These are phyloP conservation scores for Mirza zaza DNA, from an alignment of 2,113 vertebrate species.

Conservation along the genomic window DNA sequence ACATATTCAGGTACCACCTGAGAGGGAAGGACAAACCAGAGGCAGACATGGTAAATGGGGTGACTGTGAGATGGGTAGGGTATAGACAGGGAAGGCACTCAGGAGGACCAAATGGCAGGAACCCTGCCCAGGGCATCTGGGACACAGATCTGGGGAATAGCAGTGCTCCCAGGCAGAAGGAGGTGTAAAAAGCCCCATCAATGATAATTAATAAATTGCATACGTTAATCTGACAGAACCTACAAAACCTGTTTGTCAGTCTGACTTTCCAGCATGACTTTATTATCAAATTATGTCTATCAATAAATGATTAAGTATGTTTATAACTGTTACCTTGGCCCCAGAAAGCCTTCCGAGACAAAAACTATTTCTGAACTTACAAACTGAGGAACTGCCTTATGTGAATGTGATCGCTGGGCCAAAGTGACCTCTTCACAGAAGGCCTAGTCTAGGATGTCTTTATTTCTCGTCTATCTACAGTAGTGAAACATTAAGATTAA, in stretches of 20 bases:
- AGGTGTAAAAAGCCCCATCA: background rate
- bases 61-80: too few relatives aligned
- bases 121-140: background rate
- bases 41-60: background rate
- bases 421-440: background rate
- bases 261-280: background rate
- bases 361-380: conserved; percentile 20
- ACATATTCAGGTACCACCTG: background rate
- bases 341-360: background rate
- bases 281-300: background rate
- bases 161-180: background rate
- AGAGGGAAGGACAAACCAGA: background rate
- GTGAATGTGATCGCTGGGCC: background rate
- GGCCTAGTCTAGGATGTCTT: background rate
- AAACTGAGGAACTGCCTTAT: background rate
- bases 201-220: background rate
- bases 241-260: background rate
- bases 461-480: background rate
- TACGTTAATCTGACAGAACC: background rate
- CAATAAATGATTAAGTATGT: background rate
- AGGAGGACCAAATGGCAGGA: background rate
- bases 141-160: background rate
- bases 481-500: background rate
- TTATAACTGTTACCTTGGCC: background rate
- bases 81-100: background rate